phyloP scores from a whole-genome alignment of 2,797 vertebrate species.

The Bradypus variegatus region DNA sequence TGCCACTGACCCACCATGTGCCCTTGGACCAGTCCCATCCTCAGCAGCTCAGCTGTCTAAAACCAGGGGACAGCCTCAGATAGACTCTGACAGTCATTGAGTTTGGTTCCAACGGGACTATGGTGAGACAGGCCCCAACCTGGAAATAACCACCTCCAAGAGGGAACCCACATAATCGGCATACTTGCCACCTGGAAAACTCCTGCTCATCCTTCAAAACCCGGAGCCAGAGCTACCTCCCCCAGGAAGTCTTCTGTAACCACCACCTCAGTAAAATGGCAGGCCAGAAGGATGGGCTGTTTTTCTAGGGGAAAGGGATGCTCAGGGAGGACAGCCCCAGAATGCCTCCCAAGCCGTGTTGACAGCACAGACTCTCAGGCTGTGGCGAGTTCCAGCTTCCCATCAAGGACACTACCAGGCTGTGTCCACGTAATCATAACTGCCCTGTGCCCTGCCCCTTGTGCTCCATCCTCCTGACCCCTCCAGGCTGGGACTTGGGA shows the following conservation, averaged over 20 bases:
- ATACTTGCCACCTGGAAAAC: background rate
- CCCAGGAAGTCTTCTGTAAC: background rate
- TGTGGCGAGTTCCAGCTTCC: background rate
- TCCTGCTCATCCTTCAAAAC: slow-evolving; percentile 1
- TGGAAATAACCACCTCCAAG: background rate
- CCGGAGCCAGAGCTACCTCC: background rate
- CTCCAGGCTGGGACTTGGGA: background rate
- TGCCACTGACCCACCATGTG: background rate
- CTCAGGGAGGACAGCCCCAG: background rate
- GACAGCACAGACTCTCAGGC: background rate
- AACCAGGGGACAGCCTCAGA: background rate
- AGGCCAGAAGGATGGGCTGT: background rate
- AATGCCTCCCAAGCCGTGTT: background rate
- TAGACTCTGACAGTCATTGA: background rate
- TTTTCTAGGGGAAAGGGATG: background rate
- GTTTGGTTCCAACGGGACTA: background rate
- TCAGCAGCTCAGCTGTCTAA: background rate
- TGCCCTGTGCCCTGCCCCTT: too few species aligned
- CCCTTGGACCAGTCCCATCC: background rate
- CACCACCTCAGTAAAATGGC: background rate
- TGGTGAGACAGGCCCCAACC: background rate
- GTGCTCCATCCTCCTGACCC: background rate
- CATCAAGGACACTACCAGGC: background rate
- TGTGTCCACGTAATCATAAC: background rate
- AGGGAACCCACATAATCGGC: background rate